Conservation (phyloP, 2,888 invertebrate genomes). For the Pecten maximus region DNA sequence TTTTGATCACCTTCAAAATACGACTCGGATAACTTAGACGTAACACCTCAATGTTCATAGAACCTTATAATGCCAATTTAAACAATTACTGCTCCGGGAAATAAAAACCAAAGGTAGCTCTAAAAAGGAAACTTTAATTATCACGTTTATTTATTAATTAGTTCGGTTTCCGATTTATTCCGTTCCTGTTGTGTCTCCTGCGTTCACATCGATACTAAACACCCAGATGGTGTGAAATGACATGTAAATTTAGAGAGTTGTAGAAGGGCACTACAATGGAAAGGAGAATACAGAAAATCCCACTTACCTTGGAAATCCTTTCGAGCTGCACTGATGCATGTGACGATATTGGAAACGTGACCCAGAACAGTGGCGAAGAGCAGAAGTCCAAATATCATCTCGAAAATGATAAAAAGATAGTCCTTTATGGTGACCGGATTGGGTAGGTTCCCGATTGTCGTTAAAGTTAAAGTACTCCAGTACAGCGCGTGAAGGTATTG, state of each 20-base stretch:
- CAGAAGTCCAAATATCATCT: constrained; percentile 95
- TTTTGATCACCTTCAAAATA: no score
- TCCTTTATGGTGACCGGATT: constrained; percentile 96
- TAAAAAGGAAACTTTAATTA: no score
- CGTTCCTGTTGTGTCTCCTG: no score
- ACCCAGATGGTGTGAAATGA: neutral
- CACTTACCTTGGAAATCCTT: constrained; percentile 98
- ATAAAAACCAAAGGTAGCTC: no score
- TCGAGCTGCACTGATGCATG: constrained; percentile 96
- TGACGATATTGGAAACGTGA: constrained; percentile 98
- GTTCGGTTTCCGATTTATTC: no score
- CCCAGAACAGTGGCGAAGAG: constrained; percentile 98
- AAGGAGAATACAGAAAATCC: neutral
- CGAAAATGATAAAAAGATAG: constrained; percentile 96
- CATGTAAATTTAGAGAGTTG: neutral
- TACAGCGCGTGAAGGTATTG: constrained; percentile 98
- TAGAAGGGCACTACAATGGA: neutral
- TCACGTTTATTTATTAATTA: no score
- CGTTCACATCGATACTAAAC: neutral
- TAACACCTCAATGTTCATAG: no score
- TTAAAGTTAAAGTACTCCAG: constrained; percentile 98
- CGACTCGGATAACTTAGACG: no score
- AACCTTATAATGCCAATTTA: no score
- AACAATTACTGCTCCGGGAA: no score
- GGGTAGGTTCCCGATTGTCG: constrained; percentile 96